These are phyloP conservation scores for Conops quadrifasciatus DNA, from an alignment of 2,888 invertebrate genomes.

Conservation along the genomic window DNA sequence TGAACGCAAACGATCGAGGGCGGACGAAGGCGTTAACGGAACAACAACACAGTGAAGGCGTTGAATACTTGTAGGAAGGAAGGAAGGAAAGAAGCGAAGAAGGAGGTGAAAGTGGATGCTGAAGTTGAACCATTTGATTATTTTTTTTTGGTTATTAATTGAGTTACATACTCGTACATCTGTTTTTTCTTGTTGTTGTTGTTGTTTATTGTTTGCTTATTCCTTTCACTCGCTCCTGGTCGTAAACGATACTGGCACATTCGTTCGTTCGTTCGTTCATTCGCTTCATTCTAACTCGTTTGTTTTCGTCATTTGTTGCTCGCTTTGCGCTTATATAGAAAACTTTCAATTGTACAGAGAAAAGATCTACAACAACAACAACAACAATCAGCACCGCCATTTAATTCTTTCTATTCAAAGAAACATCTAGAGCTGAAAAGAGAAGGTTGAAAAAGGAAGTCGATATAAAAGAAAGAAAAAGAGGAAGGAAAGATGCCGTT, in stretches of 20 bases:
- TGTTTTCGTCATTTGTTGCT: background rate
- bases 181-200: constrained; percentile 1
- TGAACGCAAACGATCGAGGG: background rate
- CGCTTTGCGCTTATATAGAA: background rate
- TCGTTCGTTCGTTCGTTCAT: background rate
- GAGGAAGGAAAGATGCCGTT: background rate
- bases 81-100: background rate
- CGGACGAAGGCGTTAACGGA: too few relatives aligned
- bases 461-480: background rate
- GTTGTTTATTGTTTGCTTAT: constrained; percentile 15
- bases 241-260: background rate
- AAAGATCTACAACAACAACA: background rate
- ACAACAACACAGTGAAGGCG: too few relatives aligned
- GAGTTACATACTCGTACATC: background rate
- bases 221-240: too few relatives aligned
- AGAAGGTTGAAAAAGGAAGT: background rate
- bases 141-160: background rate
- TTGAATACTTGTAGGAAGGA: background rate
- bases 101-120: background rate
- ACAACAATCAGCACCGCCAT: background rate
- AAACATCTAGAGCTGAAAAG: background rate
- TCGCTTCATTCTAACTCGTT: background rate
- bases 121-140: constrained; percentile 13
- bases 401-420: background rate
- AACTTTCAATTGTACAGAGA: constrained; percentile 27